Conservation (phyloP, 2,113 vertebrate species). For the Toxostoma redivivum region DNA sequence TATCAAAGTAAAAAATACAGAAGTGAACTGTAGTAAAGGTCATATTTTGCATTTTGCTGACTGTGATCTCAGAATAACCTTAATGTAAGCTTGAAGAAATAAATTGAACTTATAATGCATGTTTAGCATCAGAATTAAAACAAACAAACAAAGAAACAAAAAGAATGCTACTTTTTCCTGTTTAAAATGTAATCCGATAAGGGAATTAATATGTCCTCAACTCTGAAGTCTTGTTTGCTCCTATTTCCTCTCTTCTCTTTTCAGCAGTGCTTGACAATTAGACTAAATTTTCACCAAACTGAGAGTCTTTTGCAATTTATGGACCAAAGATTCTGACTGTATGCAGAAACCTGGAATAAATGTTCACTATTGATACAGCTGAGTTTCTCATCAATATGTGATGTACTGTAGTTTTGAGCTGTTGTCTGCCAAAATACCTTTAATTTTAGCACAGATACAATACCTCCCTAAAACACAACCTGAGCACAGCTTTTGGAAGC, state of each 20-base stretch:
- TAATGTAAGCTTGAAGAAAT: background rate
- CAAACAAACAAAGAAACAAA: background rate
- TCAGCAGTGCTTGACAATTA: background rate
- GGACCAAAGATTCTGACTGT: background rate
- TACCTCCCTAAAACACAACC: slow-evolving; percentile 45
- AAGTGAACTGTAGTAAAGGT: background rate
- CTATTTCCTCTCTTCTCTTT: background rate
- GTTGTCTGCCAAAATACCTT: slow-evolving; percentile 47
- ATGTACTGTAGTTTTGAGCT: slow-evolving; percentile 16
- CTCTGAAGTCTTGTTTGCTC: background rate
- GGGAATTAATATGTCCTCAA: background rate
- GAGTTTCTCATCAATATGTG: slow-evolving; percentile 18
- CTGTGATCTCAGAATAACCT: background rate
- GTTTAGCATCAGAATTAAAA: background rate
- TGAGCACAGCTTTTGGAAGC: slow-evolving; percentile 37
- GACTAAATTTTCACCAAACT: background rate
- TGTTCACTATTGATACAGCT: slow-evolving; percentile 25
- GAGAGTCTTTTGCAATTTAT: background rate
- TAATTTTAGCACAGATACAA: slow-evolving; percentile 30
- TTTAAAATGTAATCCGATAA: background rate
- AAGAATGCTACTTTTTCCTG: background rate
- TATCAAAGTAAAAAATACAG: background rate
- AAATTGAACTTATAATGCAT: background rate
- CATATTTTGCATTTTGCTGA: background rate
- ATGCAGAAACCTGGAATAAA: slow-evolving; percentile 40